Evolutionary conservation across 2,888 invertebrate species (phyloP).

Genomic region (Stenodera caucasica): DNA sequence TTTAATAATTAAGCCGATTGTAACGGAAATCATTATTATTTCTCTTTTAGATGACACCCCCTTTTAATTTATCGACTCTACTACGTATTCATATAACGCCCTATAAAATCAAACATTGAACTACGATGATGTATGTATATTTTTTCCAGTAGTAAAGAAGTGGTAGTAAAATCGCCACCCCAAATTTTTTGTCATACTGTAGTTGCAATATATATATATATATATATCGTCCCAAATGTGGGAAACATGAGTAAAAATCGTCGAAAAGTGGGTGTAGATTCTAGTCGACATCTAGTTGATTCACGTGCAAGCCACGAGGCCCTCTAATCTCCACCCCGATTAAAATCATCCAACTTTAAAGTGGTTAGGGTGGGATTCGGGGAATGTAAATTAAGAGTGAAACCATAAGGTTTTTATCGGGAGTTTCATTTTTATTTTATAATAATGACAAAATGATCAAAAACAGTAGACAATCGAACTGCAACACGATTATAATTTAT

Average conservation of each 20-base stretch:
- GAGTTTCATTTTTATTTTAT: background rate
- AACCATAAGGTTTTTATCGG: conserved; percentile 2
- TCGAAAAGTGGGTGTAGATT: conserved; percentile 25
- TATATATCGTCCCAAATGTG: conserved; percentile 24
- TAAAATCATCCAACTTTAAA: conserved; percentile 22
- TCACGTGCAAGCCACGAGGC: conserved; percentile 27
- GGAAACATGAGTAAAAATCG: conserved; percentile 26
- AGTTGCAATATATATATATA: conserved; percentile 9
- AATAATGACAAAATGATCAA: background rate
- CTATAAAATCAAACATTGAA: conserved; percentile 6
- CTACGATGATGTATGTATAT: background rate
- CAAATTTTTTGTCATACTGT: conserved; percentile 12
- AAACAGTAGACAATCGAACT: background rate
- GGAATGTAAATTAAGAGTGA: conserved; percentile 4
- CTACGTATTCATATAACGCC: background rate
- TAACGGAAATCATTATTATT: background rate
- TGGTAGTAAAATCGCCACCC: conserved; percentile 5
- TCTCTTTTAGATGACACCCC: background rate
- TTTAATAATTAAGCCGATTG: background rate
- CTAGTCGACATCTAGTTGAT: conserved; percentile 18
- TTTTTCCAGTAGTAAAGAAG: background rate
- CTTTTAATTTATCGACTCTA: conserved; percentile 4
- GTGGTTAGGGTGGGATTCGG: conserved; percentile 13
- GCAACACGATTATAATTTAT: too few species aligned
- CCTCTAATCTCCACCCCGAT: conserved; percentile 19